These are phyloP conservation scores for Cremastinae sp. DNA, from an alignment of 2,888 invertebrate genomes.

Conservation along the genomic window DNA sequence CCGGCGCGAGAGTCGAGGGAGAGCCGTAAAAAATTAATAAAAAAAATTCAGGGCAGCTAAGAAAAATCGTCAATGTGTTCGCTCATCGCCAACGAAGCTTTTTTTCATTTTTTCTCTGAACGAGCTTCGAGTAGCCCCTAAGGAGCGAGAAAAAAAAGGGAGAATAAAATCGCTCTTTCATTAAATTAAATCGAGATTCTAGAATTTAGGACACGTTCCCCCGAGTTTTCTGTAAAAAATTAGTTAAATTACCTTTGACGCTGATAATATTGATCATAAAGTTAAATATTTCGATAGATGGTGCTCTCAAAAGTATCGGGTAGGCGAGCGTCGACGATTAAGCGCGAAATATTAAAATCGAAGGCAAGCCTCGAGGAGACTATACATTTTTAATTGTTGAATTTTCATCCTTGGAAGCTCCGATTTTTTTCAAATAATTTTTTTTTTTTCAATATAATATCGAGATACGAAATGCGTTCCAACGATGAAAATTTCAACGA, in stretches of 20 bases:
- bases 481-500: slow-evolving; percentile 21
- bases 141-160: background rate
- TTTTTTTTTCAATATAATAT: background rate
- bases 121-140: too few relatives aligned
- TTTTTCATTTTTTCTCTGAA: too few relatives aligned
- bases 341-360: background rate
- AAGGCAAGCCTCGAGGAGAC: slow-evolving; percentile 21
- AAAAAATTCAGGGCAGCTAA: slow-evolving; percentile 1
- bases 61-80: slow-evolving; percentile 31
- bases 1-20: too few relatives aligned
- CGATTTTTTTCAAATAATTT: background rate
- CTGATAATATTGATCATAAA: slow-evolving; percentile 31
- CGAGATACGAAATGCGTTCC: slow-evolving; percentile 5
- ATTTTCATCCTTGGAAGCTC: background rate
- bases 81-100: slow-evolving; percentile 40
- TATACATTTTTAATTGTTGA: too few relatives aligned
- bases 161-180: slow-evolving; percentile 20
- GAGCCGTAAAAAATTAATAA: too few relatives aligned
- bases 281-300: slow-evolving; percentile 45
- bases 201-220: slow-evolving; percentile 22
- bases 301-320: slow-evolving; percentile 40
- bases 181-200: slow-evolving; percentile 31
- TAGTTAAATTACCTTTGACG: slow-evolving; percentile 29
- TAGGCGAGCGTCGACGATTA: slow-evolving; percentile 20
- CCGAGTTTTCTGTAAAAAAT: slow-evolving; percentile 51